Base-by-base conservation (phyloP, 2,797 vertebrate species). In the Ambastaia sidthimunki region DNA sequence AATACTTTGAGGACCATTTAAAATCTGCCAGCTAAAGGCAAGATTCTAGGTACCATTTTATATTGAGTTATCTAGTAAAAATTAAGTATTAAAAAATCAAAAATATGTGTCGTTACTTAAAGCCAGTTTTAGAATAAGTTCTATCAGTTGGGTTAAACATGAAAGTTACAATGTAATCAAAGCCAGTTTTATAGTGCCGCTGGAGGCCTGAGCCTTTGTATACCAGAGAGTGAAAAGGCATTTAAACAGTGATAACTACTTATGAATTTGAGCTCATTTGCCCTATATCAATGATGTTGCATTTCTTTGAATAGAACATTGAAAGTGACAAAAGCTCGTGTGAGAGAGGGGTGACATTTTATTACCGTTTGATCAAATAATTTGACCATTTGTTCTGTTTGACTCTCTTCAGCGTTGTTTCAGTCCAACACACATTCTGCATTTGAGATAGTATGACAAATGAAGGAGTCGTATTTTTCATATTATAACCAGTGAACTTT, bases 401-500 rank as follows among this genome's bases (percentile, higher is more conserved):
- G 62, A 62, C 15, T n/a, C 55, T 62, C 28, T 21, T 78, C 15
- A 70, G 10, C 15, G 37, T n/a, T 37, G 6, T 37, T 62, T 50
- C 0, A 15, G 19, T 65, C 31, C n/a, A 59, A 59, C 1, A 7
- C 52, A 68, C 52, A 60, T 65, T n/a, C 21, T 73, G 16, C 23
- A 34, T 77, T 76, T 62, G 6, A 9, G 41, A 60, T 5, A 16
- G 18, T 60, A 28, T 7, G 9, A 18, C 44, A 62, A 59, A 71
- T 71, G 57, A 70, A 78, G 44, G 60, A 78, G 66, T 78, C 54
- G 25, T 44, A 44, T 68, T 55, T 41, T 68, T 25, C 15, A 52
- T 44, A n/a, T n/a, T 34, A 23, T 41, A 19, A 71, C 23, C 55
- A 70, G 21, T 69, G 37, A 44, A 76, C 37, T 5, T 68, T 65